These are phyloP conservation scores for Sminthopsis crassicaudata DNA, from an alignment of 2,113 vertebrate species.

Conservation along the genomic window DNA sequence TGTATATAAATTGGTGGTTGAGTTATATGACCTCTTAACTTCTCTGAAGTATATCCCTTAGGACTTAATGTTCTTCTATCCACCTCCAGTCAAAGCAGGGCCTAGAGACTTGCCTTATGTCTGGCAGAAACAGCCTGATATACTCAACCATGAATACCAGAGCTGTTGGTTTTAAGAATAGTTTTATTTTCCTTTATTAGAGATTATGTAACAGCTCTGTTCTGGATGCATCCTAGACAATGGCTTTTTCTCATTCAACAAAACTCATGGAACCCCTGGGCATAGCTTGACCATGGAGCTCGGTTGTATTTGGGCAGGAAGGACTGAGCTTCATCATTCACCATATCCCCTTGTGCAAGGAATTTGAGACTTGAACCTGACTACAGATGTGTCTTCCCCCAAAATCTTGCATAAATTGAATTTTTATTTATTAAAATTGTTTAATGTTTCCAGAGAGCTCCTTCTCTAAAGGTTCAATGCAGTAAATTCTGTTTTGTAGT, in stretches of 20 bases:
- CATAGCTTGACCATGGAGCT: background rate
- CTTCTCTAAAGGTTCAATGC: background rate
- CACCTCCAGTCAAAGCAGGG: background rate
- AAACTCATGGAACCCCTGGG: background rate
- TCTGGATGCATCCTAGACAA: background rate
- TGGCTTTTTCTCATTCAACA: background rate
- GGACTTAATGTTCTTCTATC: background rate
- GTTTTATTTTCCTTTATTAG: background rate
- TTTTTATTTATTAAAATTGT: background rate
- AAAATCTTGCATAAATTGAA: background rate
- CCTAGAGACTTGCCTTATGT: background rate
- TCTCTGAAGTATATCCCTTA: background rate
- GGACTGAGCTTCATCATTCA: background rate
- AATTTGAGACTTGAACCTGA: background rate
- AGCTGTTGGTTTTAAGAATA: background rate
- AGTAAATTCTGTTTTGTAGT: background rate
- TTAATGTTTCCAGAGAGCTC: background rate
- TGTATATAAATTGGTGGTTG: background rate
- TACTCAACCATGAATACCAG: background rate
- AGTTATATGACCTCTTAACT: background rate
- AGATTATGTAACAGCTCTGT: background rate
- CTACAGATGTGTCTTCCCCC: background rate
- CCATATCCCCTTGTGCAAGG: background rate
- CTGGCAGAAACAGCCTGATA: background rate
- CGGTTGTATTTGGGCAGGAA: background rate